Percentiles rank a stretch among this genome's conserved stretches.
Evolutionary conservation across 1,140 invertebrate genomes (phyloP).

Genomic region (Platyscapa corneri): DNA sequence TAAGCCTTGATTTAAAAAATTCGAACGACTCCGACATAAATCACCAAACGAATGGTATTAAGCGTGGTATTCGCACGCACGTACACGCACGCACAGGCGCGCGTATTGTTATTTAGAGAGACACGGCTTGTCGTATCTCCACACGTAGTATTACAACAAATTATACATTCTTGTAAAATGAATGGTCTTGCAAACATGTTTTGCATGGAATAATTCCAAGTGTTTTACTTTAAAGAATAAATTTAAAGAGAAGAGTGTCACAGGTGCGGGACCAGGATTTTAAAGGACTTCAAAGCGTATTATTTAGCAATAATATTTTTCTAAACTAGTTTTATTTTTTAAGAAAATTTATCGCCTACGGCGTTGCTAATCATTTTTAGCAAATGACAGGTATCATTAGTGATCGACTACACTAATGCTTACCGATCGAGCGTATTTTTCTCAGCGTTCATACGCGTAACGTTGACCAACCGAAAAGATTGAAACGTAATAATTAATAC

Average conservation of each 20-base stretch:
- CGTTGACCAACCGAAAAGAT: background rate
- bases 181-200: background rate
- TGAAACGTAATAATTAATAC: background rate
- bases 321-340: background rate
- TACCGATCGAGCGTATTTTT: background rate
- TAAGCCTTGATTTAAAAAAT: background rate
- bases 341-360: background rate
- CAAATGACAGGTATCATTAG: background rate
- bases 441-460: background rate
- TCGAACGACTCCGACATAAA: background rate
- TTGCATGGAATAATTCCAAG: background rate
- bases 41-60: background rate
- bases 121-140: background rate
- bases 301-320: background rate
- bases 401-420: background rate
- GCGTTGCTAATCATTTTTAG: background rate
- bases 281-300: background rate
- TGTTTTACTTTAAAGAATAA: background rate
- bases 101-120: background rate
- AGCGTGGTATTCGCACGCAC: background rate
- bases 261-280: background rate
- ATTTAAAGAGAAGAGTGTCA: background rate
- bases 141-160: background rate
- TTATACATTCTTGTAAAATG: background rate
- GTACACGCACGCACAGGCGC: too few species aligned